phyloP scores from a whole-genome alignment of 2,888 invertebrate species.

The Melangyna quadrimaculata region DNA sequence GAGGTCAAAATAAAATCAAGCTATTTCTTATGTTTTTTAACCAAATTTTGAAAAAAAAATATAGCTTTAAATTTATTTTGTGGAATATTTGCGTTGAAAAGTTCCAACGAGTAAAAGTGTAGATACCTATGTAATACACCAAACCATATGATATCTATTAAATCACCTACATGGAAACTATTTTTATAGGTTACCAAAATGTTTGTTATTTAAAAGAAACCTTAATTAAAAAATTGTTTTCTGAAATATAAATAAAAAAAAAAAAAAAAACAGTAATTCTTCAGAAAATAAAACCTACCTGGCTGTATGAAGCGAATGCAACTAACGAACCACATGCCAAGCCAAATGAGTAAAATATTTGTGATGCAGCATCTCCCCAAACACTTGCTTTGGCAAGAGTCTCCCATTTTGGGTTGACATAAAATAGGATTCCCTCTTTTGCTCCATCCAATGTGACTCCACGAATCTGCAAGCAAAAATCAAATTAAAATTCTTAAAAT shows the following conservation, averaged over 20 bases:
- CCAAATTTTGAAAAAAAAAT: no score
- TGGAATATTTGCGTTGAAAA: no score
- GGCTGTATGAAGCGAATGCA: slow-evolving; percentile 88
- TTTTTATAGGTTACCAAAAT: no score
- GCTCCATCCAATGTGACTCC: slow-evolving; percentile 88
- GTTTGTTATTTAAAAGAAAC: neutral
- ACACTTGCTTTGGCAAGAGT: slow-evolving; percentile 85
- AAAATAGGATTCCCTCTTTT: slow-evolving; percentile 86
- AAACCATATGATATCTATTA: neutral
- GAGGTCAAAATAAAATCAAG: no score
- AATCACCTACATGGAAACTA: neutral
- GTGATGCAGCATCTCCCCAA: slow-evolving; percentile 92
- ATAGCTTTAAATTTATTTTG: neutral
- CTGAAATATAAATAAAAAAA: neutral
- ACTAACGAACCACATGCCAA: slow-evolving; percentile 89
- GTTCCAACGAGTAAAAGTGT: neutral
- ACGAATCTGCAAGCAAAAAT: slow-evolving; percentile 77
- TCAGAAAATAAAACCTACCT: slow-evolving; percentile 71
- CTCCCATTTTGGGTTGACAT: slow-evolving; percentile 88
- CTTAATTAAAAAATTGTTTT: neutral
- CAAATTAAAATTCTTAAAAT: neutral
- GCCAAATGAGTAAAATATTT: slow-evolving; percentile 92
- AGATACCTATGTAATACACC: no score
- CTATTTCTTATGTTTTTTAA: no score
- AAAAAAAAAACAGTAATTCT: neutral